Evolutionary conservation across 1,140 invertebrate species (phyloP), one percentile per base, ranked within the genome.

Genomic region (Aphaenogaster ashmeadi): DNA sequence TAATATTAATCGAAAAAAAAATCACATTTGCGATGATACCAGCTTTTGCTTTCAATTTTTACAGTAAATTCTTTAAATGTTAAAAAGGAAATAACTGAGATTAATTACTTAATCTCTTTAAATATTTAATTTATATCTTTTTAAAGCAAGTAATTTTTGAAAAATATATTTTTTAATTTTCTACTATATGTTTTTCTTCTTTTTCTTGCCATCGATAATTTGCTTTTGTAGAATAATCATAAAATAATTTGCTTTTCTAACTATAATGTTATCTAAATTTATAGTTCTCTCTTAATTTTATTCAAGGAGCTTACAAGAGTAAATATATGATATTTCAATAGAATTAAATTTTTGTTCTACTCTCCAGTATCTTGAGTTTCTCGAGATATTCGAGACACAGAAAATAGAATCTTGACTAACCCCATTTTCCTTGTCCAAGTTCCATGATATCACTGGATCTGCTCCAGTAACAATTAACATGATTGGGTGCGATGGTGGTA

Each of bases 381-480:
- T 27, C 27, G 27, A 27, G 18, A 38, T 38, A 66, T 5, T 66
- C 7, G 9, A 66, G 15, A 64, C 36, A 36, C 0, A 4, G 15
- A 5, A 66, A 41, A 7, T 60, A 66, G n/a, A n/a, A 66, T 41
- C 21, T 71, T 47, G 11, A 77, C 74, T 77, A 18, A 77, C 74
- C 74, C 74, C 74, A 77, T 60, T 77, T 3, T 60, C 74, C 54
- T 60, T 77, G 52, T 15, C 36, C 54, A 15, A 77, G 74, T 41
- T 77, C 74, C 36, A 58, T 15, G 36, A 77, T 41, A 41, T 13
- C 38, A 9, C n/a, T 44, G 13, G 74, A 44, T 27, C n/a, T 8
- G n/a, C 38, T 58, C 74, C 74, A 77, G 15, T 77, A 58, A 27
- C 74, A 77, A 3, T 18, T 9, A 27, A 77, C 36, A 7, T 77